Base-by-base conservation (phyloP, 2,113 vertebrate species). In the Meles meles region DNA sequence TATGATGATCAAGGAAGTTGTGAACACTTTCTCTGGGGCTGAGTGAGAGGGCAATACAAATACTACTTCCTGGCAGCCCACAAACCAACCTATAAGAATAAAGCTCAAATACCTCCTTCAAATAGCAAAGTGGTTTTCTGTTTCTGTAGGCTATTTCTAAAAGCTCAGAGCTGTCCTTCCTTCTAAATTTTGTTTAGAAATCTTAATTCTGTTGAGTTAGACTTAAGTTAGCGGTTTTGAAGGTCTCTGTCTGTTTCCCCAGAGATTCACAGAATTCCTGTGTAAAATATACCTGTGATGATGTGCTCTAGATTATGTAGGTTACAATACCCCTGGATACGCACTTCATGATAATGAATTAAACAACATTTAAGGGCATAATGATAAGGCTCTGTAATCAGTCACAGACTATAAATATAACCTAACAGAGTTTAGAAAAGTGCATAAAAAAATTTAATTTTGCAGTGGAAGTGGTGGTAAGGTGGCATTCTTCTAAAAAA, bases 161-260 rank as follows among this genome's bases (percentile, higher is more conserved):
- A 69, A 92, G 47, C 8, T 76, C 34, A 67, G 79, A 47, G 6
- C 39, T 80, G 2, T 42, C 14, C 21, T 93, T 85, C 72, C 34
- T 88, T 86, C 44, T 90, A 95, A 37, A 80, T 31, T 90, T 85
- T 59, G 37, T 37, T 61, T 93, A 57, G 77, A 89, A 82, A 82
- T n/a, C 29, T 93, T 89, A 82, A 85, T 72, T 87, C 71, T 86
- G 37, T 74, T 82, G 63, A 93, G 20, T 94, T 86, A 84, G 59
- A 94, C 76, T 88, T 25, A 93, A 44, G 88, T n/a, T 2, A 87
- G 59, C 31, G 67, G 42, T 90, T 83, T 90, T 34, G 67, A 80
- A 47, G 44, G 34, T 61, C 76, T 90, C 61, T 91, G 20, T 86
- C 34, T 39, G 21, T 67, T 72, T 72, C n/a, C 34, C 25, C 47